Conservation (phyloP, 2,113 vertebrate genomes). For the Acanthisitta chloris region DNA sequence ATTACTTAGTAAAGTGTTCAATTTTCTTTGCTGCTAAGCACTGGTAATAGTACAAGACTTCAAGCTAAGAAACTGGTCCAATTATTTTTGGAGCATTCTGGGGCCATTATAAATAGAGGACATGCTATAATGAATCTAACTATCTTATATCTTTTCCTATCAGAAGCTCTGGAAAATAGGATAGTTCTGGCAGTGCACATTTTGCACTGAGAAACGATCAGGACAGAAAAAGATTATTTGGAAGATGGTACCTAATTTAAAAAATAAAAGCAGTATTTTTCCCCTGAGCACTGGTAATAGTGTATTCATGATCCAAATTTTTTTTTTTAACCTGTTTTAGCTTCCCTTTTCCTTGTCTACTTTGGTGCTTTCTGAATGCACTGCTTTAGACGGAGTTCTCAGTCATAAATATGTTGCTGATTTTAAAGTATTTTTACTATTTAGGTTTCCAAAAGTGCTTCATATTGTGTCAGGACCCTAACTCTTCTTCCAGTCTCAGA, state of each 20-base stretch:
- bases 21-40: background rate
- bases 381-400: background rate
- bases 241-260: slow-evolving; percentile 18
- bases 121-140: too few relatives aligned
- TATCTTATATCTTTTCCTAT: slow-evolving; percentile 21
- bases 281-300: slow-evolving; percentile 3
- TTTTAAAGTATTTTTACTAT: background rate
- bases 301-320: background rate
- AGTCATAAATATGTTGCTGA: background rate
- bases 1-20: background rate
- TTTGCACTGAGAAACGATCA: slow-evolving; percentile 1
- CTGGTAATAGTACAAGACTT: background rate
- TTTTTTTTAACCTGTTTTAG: slow-evolving; percentile 22
- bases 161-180: background rate
- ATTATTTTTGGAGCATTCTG: slow-evolving; percentile 31
- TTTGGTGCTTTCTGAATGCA: background rate
- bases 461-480: background rate
- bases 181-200: background rate
- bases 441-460: background rate
- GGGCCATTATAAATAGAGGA: background rate
- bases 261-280: slow-evolving; percentile 42
- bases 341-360: background rate
- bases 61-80: background rate
- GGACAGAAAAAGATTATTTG: slow-evolving; percentile 26
- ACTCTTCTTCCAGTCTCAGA: background rate